Conservation (phyloP, 2,113 vertebrate genomes). For the Neodontobutis hainanensis region DNA sequence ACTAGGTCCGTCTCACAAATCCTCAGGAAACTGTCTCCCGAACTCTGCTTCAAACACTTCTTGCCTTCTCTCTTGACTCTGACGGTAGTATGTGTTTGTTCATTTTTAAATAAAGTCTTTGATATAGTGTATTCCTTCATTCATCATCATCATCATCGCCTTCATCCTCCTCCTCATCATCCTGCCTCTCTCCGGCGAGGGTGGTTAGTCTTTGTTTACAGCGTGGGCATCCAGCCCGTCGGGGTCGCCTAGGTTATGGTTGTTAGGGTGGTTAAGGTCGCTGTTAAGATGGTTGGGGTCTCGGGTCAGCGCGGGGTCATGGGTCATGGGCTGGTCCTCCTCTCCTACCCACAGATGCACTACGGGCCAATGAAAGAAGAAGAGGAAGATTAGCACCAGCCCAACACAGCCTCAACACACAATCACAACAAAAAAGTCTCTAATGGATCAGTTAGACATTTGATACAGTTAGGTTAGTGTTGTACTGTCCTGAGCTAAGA, state of each 20-base stretch:
- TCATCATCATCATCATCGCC: constrained; percentile 24
- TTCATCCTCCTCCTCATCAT: constrained; percentile 43
- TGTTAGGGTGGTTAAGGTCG: constrained; percentile 72
- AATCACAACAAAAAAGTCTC: constrained; percentile 13
- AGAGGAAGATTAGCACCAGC: constrained; percentile 78
- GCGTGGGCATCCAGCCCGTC: constrained; percentile 75
- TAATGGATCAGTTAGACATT: constrained; percentile 16
- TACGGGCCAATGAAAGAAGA: constrained; percentile 79
- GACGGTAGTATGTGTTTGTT: constrained; percentile 60
- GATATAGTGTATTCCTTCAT: constrained; percentile 75
- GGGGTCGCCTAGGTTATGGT: constrained; percentile 77
- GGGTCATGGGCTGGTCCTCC: constrained; percentile 78
- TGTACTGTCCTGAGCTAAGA: neutral
- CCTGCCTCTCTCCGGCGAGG: constrained; percentile 51
- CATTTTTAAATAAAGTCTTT: constrained; percentile 77
- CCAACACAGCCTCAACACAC: constrained; percentile 36
- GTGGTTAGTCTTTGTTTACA: constrained; percentile 78
- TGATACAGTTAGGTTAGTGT: constrained; percentile 8
- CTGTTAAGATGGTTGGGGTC: constrained; percentile 75
- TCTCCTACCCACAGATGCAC: constrained; percentile 82
- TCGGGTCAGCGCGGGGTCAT: constrained; percentile 74
- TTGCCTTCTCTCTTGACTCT: constrained; percentile 48
- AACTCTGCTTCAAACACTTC: constrained; percentile 47
- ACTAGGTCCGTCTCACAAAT: constrained; percentile 59
- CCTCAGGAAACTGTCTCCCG: constrained; percentile 39